A percentile compares a stretch with the other conserved stretches of the same genome.
Evolutionary conservation across 2,113 vertebrate species (phyloP).

Genomic region (Neogale vison): DNA sequence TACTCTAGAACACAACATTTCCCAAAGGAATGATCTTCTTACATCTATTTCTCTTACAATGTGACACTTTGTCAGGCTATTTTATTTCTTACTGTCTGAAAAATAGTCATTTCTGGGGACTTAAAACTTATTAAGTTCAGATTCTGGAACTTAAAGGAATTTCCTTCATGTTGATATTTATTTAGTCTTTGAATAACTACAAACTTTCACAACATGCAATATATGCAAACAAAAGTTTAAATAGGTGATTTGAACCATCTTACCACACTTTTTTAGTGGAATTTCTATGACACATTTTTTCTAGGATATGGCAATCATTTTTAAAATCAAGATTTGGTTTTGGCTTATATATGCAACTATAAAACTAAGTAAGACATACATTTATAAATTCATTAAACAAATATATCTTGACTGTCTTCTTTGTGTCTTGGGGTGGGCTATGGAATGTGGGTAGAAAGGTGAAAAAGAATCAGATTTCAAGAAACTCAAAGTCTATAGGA

Average conservation of each 20-base stretch:
- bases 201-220: not conserved
- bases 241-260: not conserved
- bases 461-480: not conserved
- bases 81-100: constrained; percentile 4
- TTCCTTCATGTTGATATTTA: not conserved
- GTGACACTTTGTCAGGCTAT: not conserved
- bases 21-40: not conserved
- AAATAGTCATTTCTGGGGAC: not conserved
- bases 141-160: not conserved
- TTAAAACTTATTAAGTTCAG: not conserved
- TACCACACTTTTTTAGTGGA: not conserved
- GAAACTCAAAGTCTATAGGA: not conserved
- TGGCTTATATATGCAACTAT: not conserved
- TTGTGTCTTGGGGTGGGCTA: not conserved
- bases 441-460: not conserved
- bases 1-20: not conserved
- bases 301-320: not conserved
- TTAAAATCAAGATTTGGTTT: not conserved
- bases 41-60: not conserved
- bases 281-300: not conserved
- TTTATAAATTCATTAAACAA: not conserved
- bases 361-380: not conserved
- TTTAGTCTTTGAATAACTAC: not conserved
- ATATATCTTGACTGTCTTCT: not conserved
- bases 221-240: not conserved